Evolutionary conservation across 2,888 invertebrate species (phyloP).

Genomic region (Magallana nippona): DNA sequence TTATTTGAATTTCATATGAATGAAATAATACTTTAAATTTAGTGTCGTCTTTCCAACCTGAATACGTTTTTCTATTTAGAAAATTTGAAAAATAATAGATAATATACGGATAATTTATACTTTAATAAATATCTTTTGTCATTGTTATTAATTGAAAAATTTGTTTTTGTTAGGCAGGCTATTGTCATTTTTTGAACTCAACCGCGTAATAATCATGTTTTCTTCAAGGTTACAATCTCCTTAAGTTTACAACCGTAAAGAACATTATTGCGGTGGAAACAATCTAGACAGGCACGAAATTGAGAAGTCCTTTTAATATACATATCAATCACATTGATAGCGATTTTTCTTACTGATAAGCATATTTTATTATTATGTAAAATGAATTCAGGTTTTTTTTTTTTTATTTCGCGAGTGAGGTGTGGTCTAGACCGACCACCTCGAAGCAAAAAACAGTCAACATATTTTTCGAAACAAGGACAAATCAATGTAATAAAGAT

Average conservation of each 20-base stretch:
- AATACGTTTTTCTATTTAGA: too few species aligned
- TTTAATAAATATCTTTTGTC: too few species aligned
- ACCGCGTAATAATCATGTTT: background rate
- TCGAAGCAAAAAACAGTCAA: background rate
- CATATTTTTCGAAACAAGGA: background rate
- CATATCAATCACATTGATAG: conserved; percentile 7
- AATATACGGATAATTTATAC: too few species aligned
- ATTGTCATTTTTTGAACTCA: background rate
- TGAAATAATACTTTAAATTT: too few species aligned
- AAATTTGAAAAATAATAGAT: too few species aligned
- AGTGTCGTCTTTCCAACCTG: too few species aligned
- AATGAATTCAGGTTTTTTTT: background rate
- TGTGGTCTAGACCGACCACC: conserved; percentile 27
- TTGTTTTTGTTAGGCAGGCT: background rate
- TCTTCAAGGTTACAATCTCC: conserved; percentile 5
- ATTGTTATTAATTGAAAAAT: background rate
- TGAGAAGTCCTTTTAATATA: background rate
- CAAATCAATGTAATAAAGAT: background rate
- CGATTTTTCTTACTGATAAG: conserved; percentile 14
- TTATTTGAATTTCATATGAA: too few species aligned
- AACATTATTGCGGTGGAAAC: background rate
- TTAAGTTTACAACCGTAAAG: conserved; percentile 16
- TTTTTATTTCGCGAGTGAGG: conserved; percentile 3
- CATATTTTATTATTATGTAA: conserved; percentile 32
- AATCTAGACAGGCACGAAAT: conserved; percentile 3